Conservation (phyloP, 1,140 invertebrate genomes). For the Danaus plexippus region DNA sequence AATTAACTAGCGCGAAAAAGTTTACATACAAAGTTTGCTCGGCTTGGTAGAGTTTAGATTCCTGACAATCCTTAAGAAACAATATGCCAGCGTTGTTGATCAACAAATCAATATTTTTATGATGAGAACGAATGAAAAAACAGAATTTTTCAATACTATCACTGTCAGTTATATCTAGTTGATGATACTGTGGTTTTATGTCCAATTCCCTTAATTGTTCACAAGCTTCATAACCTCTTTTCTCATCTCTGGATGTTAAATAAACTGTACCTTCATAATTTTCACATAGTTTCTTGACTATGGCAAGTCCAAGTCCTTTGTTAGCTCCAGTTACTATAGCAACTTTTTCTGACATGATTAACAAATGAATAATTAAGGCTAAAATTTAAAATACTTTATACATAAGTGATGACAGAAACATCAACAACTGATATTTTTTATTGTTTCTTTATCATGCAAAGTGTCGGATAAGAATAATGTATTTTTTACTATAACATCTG, state of each 20-base stretch:
- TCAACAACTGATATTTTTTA: too few relatives aligned
- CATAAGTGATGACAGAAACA: too few relatives aligned
- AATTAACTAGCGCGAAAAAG: constrained; percentile 75
- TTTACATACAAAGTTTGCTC: constrained; percentile 79
- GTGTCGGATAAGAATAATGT: too few relatives aligned
- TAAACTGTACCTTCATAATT: constrained; percentile 75
- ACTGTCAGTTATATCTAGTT: constrained; percentile 77
- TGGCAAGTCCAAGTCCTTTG: constrained; percentile 83
- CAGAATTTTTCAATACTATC: constrained; percentile 74
- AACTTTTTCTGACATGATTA: constrained; percentile 29
- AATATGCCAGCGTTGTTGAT: constrained; percentile 90
- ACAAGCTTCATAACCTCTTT: constrained; percentile 73
- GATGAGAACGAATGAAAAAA: constrained; percentile 73
- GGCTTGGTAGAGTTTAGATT: constrained; percentile 79
- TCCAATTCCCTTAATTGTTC: constrained; percentile 63
- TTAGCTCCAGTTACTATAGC: constrained; percentile 80
- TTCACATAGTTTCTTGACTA: constrained; percentile 77
- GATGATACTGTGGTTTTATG: constrained; percentile 74
- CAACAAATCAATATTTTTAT: constrained; percentile 83
- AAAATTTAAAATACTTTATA: constrained; percentile 1
- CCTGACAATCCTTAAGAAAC: constrained; percentile 75
- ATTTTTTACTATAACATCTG: too few relatives aligned
- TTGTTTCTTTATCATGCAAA: too few relatives aligned
- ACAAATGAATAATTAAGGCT: not conserved
- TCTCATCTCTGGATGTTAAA: constrained; percentile 75